phyloP scores from a whole-genome alignment of 2,888 invertebrate genomes.

The Himalopsyche tibetana region DNA sequence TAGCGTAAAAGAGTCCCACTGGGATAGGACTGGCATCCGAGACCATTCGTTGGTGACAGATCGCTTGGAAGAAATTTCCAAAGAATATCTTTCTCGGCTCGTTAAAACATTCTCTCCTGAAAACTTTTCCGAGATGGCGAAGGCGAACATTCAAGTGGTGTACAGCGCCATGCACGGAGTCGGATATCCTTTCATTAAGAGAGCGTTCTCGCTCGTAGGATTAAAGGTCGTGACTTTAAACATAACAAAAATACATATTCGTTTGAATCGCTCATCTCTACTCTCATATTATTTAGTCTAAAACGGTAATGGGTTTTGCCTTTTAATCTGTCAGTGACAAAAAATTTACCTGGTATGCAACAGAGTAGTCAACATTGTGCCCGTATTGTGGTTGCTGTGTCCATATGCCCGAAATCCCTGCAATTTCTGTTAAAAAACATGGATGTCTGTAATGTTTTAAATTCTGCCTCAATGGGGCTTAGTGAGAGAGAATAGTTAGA shows the following conservation, averaged over 20 bases:
- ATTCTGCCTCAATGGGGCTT: too few species aligned
- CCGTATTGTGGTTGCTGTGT: too few species aligned
- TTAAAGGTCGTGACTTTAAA: conserved; percentile 78
- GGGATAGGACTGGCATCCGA: conserved; percentile 82
- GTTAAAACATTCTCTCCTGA: conserved; percentile 76
- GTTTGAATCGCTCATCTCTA: neutral
- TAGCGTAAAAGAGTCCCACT: conserved; percentile 85
- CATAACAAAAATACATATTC: conserved; percentile 7
- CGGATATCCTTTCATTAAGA: conserved; percentile 86
- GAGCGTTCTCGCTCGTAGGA: conserved; percentile 85
- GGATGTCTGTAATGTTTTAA: too few species aligned
- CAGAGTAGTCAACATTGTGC: too few species aligned
- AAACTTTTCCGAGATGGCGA: conserved; percentile 76
- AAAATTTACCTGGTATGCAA: too few species aligned
- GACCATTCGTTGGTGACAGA: conserved; percentile 79
- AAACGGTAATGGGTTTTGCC: too few species aligned
- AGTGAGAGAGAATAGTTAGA: too few species aligned
- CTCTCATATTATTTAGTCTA: too few species aligned
- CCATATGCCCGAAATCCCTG: too few species aligned
- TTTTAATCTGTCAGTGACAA: too few species aligned
- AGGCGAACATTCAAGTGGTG: conserved; percentile 81
- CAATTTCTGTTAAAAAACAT: too few species aligned
- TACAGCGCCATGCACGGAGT: conserved; percentile 99
- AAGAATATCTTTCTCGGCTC: conserved; percentile 82
- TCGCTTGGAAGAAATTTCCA: conserved; percentile 82